Evolutionary conservation across 2,888 invertebrate species (phyloP).

Genomic region (Chymomyza procnemis): DNA sequence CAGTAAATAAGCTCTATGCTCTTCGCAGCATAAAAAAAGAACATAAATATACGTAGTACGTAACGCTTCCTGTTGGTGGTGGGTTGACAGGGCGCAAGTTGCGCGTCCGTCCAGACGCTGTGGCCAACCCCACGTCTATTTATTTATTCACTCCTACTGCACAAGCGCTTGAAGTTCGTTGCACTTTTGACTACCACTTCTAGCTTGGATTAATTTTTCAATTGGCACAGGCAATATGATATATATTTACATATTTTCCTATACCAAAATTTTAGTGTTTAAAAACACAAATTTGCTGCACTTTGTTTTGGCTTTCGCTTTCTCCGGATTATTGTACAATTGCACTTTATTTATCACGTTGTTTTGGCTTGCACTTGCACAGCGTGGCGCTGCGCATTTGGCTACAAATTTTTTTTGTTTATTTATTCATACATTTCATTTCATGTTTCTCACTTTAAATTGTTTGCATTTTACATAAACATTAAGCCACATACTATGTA

Average conservation of each 20-base stretch:
- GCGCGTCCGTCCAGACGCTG: slow-evolving; percentile 2
- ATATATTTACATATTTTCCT: slow-evolving; percentile 15
- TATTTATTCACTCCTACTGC: not conserved
- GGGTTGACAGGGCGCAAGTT: slow-evolving; percentile 18
- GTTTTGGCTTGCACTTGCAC: slow-evolving; percentile 16
- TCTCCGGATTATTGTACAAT: slow-evolving; percentile 4
- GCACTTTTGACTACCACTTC: slow-evolving; percentile 41
- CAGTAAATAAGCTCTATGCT: not conserved
- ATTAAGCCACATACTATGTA: slow-evolving; percentile 8
- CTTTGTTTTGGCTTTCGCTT: slow-evolving; percentile 26
- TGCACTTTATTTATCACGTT: slow-evolving; percentile 22
- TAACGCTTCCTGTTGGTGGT: slow-evolving; percentile 15
- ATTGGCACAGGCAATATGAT: not conserved
- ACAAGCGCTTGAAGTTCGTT: slow-evolving; percentile 49
- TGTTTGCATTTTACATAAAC: slow-evolving; percentile 27
- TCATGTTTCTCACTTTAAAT: slow-evolving; percentile 11
- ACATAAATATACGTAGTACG: not conserved
- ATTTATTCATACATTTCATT: slow-evolving; percentile 19
- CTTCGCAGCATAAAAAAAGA: not conserved
- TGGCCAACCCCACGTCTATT: not conserved
- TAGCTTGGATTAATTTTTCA: not conserved
- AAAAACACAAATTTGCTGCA: slow-evolving; percentile 20
- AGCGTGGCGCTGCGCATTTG: slow-evolving; percentile 19
- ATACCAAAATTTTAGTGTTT: too few relatives aligned
- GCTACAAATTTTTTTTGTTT: slow-evolving; percentile 23